These are phyloP conservation scores for Helleia helle DNA, from an alignment of 2,888 invertebrate genomes.

Conservation along the genomic window DNA sequence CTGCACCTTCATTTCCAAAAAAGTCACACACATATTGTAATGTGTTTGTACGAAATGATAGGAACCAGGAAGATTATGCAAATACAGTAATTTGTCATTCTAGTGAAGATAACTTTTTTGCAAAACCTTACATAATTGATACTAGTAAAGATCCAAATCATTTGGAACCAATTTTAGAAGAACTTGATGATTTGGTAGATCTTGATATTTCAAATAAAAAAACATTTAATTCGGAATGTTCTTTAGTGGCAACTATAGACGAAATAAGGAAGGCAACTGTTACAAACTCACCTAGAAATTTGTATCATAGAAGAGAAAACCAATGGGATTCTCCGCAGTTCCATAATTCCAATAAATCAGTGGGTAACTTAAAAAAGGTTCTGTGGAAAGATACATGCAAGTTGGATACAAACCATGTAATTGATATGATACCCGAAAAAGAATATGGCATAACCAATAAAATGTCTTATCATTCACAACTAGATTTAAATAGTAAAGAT, in stretches of 20 bases:
- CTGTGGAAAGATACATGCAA: constrained; percentile 67
- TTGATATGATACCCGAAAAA: constrained; percentile 57
- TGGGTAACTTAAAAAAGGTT: constrained; percentile 49
- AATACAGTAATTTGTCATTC: constrained; percentile 67
- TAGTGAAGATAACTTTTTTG: constrained; percentile 64
- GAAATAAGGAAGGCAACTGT: constrained; percentile 74
- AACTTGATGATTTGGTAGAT: constrained; percentile 70
- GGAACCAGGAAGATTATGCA: constrained; percentile 65
- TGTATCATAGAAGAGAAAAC: constrained; percentile 69
- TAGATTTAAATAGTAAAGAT: constrained; percentile 37
- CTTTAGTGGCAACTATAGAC: constrained; percentile 77
- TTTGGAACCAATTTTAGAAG: constrained; percentile 72
- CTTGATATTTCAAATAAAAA: constrained; percentile 51
- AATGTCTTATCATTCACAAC: constrained; percentile 38
- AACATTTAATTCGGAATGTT: constrained; percentile 68
- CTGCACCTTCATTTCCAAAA: constrained; percentile 60
- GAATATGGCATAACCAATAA: constrained; percentile 38
- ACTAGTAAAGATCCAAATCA: constrained; percentile 64
- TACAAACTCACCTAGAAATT: constrained; percentile 71
- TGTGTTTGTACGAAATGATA: constrained; percentile 60
- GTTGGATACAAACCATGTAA: constrained; percentile 55
- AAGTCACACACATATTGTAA: constrained; percentile 62
- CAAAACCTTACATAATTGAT: constrained; percentile 72
- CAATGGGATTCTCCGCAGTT: constrained; percentile 62
- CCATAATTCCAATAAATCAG: constrained; percentile 41